phyloP scores from a whole-genome alignment of 2,113 vertebrate species.

The Pao palembangensis region DNA sequence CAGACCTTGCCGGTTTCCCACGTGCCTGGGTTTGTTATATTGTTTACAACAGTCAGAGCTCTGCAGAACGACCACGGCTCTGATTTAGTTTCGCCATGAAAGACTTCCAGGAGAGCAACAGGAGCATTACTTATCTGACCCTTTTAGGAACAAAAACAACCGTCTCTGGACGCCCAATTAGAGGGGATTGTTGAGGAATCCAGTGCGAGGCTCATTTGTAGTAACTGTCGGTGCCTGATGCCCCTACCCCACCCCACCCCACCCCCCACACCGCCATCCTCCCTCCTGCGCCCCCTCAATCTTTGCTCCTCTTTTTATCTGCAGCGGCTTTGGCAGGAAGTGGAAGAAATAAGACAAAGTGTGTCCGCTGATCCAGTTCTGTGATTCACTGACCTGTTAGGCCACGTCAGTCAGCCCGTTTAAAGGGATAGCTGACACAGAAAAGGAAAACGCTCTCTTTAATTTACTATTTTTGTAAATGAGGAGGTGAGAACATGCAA shows the following conservation, averaged over 20 bases:
- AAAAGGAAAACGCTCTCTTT: no score
- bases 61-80: slow-evolving; percentile 24
- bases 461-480: no score
- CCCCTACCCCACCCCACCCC: no score
- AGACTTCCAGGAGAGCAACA: slow-evolving; percentile 46
- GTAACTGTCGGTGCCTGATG: slow-evolving; percentile 32
- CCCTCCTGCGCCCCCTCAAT: no score
- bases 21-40: slow-evolving; percentile 33
- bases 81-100: slow-evolving; percentile 56
- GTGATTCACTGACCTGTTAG: slow-evolving; percentile 59
- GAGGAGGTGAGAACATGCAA: no score
- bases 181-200: slow-evolving; percentile 42
- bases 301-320: slow-evolving; percentile 16
- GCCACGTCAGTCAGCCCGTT: slow-evolving; percentile 41
- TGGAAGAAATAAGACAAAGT: slow-evolving; percentile 44
- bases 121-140: slow-evolving; percentile 61
- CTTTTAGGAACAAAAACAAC: slow-evolving; percentile 59
- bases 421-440: no score
- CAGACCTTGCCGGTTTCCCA: not conserved
- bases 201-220: slow-evolving; percentile 45
- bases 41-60: slow-evolving; percentile 45
- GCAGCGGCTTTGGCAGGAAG: slow-evolving; percentile 39
- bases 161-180: slow-evolving; percentile 70
- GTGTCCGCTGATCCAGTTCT: slow-evolving; percentile 57
- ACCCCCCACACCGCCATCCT: no score